Evolutionary conservation across 2,113 vertebrate genomes (phyloP), one percentile per base, ranked within the genome.

Genomic region (Lycaon pictus): DNA sequence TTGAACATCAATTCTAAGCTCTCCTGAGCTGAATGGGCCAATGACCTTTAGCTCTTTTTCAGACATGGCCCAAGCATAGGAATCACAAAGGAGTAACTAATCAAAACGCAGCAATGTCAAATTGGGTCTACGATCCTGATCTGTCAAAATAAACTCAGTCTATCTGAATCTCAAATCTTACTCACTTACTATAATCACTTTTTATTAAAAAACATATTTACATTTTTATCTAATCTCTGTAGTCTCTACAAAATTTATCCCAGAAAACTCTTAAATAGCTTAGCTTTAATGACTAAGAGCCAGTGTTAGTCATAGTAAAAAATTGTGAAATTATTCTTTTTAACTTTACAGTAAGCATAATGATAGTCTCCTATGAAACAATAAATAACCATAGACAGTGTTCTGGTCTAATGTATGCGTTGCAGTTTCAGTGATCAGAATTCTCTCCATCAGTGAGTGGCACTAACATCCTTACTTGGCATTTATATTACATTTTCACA

Each of bases 401-500:
- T 89, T 88, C 95, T 81, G 77, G 55, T 71, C 76, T 91, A 93
- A 97, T 72, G 87, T 76, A 55, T 93, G 51, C 91, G 88, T n/a
- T 84, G 56, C 63, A 56, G 80, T 85, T 94, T 76, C 60, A 86
- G 23, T n/a, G 77, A 96, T 32, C 43, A 76, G 65, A 80, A 89
- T 95, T 69, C 72, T 94, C 72, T 95, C 85, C 62, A 22, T 92
- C 81, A 55, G 35, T 80, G 67, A 96, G 74, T 58, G 10, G 35
- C 85, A 86, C 58, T 29, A 88, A 58, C 69, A 94, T 76, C 65
- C 35, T 94, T 91, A 29, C 93, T 96, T 95, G 96, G 90, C 88
- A 94, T 95, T 94, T 96, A 80, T 80, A 94, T 91, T 91, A 65
- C 67, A 97, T 96, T 88, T 94, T 96, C 86, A 97, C 93, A 95